phyloP scores from a whole-genome alignment of 1,140 invertebrate genomes.

The Harpegnathos saltator region DNA sequence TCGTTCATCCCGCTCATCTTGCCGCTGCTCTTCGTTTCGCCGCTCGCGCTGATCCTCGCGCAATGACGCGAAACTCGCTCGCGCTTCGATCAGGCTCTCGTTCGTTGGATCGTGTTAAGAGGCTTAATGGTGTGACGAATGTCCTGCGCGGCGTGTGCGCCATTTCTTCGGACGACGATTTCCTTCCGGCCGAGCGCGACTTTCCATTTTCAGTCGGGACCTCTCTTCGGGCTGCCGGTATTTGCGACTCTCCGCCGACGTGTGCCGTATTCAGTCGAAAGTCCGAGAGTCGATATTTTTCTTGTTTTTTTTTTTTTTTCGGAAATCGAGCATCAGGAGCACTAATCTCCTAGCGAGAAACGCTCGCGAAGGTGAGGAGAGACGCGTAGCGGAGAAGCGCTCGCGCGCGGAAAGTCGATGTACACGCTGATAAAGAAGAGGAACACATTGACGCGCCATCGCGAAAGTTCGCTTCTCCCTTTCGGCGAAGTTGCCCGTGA shows the following conservation, averaged over 20 bases:
- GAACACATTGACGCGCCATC: no score
- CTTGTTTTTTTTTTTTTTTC: no score
- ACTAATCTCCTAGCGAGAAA: no score
- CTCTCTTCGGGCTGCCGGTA: no score
- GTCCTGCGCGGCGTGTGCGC: neutral
- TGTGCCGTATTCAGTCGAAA: no score
- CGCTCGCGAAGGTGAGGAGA: neutral
- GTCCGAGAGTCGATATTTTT: no score
- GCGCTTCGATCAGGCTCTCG: no score
- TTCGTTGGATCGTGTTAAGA: neutral
- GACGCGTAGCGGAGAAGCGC: neutral
- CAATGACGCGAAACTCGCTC: no score
- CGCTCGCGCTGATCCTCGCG: no score
- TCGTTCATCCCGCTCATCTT: neutral
- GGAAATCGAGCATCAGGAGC: no score
- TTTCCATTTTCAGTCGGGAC: slow-evolving; percentile 25
- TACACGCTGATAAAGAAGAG: neutral
- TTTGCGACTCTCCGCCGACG: no score
- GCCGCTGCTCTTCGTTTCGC: neutral
- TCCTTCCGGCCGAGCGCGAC: slow-evolving; percentile 4
- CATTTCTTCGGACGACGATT: slow-evolving; percentile 19
- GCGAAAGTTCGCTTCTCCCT: slow-evolving; percentile 3
- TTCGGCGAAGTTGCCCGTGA: neutral
- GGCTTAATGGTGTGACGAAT: slow-evolving; percentile 35
- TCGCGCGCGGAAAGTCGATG: no score